These are phyloP conservation scores for Pagetopsis macropterus DNA, from an alignment of 2,797 vertebrate species.

Conservation along the genomic window DNA sequence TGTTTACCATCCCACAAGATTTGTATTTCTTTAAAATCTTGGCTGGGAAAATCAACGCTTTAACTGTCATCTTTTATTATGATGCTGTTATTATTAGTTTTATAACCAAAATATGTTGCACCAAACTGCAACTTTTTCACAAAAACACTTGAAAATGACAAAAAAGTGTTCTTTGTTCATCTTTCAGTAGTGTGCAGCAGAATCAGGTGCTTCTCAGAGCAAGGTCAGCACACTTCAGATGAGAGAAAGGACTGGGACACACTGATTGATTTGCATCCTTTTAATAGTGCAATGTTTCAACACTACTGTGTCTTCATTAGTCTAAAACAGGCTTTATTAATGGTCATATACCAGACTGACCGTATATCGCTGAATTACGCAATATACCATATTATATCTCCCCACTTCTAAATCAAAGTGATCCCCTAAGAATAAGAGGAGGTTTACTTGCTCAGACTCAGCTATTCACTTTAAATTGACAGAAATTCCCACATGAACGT, in stretches of 20 bases:
- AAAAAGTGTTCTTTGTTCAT: background rate
- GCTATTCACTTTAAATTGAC: slow-evolving; percentile 51
- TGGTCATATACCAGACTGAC: slow-evolving; percentile 35
- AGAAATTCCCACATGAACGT: slow-evolving; percentile 36
- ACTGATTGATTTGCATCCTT: slow-evolving; percentile 8
- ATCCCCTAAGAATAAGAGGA: slow-evolving; percentile 45
- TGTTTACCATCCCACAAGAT: background rate
- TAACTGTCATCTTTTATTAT: slow-evolving; percentile 2
- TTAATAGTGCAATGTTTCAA: background rate
- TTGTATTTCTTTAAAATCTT: slow-evolving; percentile 13
- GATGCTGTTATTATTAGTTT: background rate
- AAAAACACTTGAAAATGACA: slow-evolving; percentile 1
- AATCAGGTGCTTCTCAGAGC: background rate
- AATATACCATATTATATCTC: slow-evolving; percentile 16
- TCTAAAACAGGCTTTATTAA: slow-evolving; percentile 21
- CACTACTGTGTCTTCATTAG: background rate
- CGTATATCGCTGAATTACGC: slow-evolving; percentile 36
- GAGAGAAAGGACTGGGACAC: background rate
- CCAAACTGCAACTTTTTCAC: background rate
- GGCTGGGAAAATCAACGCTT: background rate
- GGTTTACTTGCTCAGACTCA: slow-evolving; percentile 38
- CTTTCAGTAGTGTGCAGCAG: background rate
- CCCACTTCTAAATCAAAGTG: slow-evolving; percentile 45
- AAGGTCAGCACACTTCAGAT: background rate
- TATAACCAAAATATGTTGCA: background rate